phyloP scores from a whole-genome alignment of 92 coral and sea anemone species.

The Zoanthus gigantus region DNA sequence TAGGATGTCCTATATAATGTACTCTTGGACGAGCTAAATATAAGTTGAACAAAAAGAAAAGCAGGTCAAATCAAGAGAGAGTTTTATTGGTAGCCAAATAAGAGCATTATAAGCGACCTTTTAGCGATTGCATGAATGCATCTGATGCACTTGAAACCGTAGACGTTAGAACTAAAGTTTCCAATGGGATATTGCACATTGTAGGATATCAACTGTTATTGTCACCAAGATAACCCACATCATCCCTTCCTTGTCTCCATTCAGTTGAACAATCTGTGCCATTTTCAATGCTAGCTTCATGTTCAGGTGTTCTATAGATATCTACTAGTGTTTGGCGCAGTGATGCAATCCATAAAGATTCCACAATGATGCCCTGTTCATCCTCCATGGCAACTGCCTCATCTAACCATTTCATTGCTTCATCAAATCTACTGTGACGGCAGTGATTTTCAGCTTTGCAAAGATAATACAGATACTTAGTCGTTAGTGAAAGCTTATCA shows the following conservation, averaged over 20 bases:
- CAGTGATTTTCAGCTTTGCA: conserved; percentile 72
- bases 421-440: conserved; percentile 53
- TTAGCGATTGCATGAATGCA: no score
- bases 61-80: no score
- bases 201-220: conserved; percentile 14
- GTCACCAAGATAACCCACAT: conserved; percentile 34
- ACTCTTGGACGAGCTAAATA: no score
- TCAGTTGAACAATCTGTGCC: neutral
- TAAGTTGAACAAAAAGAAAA: no score
- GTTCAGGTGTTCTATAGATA: neutral
- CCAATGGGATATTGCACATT: no score
- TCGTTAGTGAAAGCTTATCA: conserved; percentile 64
- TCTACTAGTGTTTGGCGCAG: conserved; percentile 5
- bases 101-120: no score
- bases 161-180: no score
- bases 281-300: neutral
- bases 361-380: neutral
- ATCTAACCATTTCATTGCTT: conserved; percentile 68
- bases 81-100: no score
- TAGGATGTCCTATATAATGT: no score
- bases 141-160: no score
- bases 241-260: conserved; percentile 2
- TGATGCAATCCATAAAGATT: conserved; percentile 4
- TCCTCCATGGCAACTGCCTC: conserved; percentile 63
- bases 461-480: conserved; percentile 71